Evolutionary conservation across 2,888 invertebrate genomes (phyloP).

Genomic region (Apamea crenata): DNA sequence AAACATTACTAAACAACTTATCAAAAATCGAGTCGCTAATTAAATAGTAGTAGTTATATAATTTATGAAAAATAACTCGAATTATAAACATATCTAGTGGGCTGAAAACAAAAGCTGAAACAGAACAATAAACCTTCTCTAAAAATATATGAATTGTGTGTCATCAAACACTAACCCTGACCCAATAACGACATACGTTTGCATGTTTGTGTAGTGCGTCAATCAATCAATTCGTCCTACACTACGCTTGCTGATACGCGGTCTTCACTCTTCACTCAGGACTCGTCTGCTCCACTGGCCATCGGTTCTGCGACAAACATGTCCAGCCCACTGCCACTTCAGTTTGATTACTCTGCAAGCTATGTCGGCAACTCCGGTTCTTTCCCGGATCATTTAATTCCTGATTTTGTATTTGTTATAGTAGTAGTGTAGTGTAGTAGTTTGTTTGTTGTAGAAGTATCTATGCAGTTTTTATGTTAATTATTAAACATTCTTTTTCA

Average conservation of each 20-base stretch:
- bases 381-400: too few relatives aligned
- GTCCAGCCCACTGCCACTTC: too few relatives aligned
- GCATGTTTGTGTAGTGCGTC: neutral
- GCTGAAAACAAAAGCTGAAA: neutral
- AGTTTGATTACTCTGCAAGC: too few relatives aligned
- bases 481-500: neutral
- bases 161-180: neutral
- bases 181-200: neutral
- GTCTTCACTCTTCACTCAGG: too few relatives aligned
- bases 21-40: neutral
- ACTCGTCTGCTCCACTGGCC: too few relatives aligned
- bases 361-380: too few relatives aligned
- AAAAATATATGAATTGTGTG: neutral
- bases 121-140: neutral
- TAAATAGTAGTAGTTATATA: neutral
- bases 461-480: neutral
- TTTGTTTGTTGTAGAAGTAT: too few relatives aligned
- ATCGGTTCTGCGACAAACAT: too few relatives aligned
- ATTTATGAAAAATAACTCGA: neutral
- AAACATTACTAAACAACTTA: neutral
- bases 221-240: too few relatives aligned
- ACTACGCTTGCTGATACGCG: too few relatives aligned
- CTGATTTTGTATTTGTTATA: neutral
- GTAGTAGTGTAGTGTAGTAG: too few relatives aligned
- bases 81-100: too few relatives aligned